A percentile compares a stretch with the other conserved stretches of the same genome.
Evolutionary conservation across 2,888 invertebrate genomes (phyloP).

Genomic region (Torymus texanus): DNA sequence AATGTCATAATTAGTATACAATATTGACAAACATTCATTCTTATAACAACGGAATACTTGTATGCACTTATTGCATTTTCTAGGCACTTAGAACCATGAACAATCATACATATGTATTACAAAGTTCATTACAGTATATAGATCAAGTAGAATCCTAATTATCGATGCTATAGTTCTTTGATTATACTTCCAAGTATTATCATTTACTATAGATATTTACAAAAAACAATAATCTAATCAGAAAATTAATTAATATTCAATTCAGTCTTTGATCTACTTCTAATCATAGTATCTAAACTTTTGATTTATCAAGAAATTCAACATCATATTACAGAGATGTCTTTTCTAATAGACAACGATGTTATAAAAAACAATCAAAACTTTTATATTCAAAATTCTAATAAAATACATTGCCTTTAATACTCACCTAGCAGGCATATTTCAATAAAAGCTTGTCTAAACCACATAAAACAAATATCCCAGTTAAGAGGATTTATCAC

Average conservation of each 20-base stretch:
- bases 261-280: conserved; percentile 53
- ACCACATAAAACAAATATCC: conserved; percentile 20
- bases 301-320: conserved; percentile 41
- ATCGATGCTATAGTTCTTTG: conserved; percentile 33
- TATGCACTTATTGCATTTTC: conserved; percentile 49
- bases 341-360: conserved; percentile 21
- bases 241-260: conserved; percentile 47
- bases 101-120: conserved; percentile 45
- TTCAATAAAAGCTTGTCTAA: conserved; percentile 28
- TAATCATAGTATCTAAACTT: conserved; percentile 46
- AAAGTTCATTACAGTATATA: conserved; percentile 37
- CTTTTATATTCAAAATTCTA: conserved; percentile 33
- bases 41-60: conserved; percentile 32
- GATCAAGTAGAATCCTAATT: conserved; percentile 9
- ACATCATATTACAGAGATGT: conserved; percentile 24
- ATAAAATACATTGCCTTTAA: conserved; percentile 40
- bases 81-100: conserved; percentile 54
- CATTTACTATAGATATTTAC: conserved; percentile 34
- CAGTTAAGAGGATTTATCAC: conserved; percentile 25
- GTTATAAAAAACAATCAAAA: conserved; percentile 31
- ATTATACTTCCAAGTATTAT: conserved; percentile 44
- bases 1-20: conserved; percentile 30
- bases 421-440: conserved; percentile 34
- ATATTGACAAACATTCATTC: conserved; percentile 30
- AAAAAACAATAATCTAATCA: conserved; percentile 34